Conservation (phyloP, 2,113 vertebrate species). For the Psophia crepitans region DNA sequence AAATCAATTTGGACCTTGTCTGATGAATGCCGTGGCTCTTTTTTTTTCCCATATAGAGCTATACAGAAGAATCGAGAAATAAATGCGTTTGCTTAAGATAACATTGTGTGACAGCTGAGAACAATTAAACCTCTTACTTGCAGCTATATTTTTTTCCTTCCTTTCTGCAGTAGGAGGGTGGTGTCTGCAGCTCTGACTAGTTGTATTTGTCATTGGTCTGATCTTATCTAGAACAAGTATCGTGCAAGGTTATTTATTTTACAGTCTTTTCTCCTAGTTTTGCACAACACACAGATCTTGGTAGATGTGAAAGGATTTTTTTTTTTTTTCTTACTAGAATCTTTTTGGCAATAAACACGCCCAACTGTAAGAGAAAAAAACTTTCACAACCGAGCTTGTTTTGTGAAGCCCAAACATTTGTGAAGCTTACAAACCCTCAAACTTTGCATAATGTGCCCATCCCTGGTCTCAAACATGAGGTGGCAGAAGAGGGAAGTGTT, state of each 20-base stretch:
- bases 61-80: background rate
- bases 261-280: slow-evolving; percentile 17
- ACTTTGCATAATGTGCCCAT: slow-evolving; percentile 64
- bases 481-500: slow-evolving; percentile 75
- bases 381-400: slow-evolving; percentile 56
- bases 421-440: slow-evolving; percentile 62
- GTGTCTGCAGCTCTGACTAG: background rate
- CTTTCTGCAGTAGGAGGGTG: background rate
- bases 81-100: slow-evolving; percentile 4
- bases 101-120: slow-evolving; percentile 28
- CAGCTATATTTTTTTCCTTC: background rate
- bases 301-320: background rate
- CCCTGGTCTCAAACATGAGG: slow-evolving; percentile 59
- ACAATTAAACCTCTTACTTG: slow-evolving; percentile 42
- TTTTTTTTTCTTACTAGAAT: background rate
- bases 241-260: slow-evolving; percentile 27
- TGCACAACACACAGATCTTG: background rate
- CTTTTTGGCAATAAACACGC: slow-evolving; percentile 55
- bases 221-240: slow-evolving; percentile 16
- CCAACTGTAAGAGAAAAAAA: slow-evolving; percentile 52
- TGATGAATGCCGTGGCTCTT: background rate
- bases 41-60: background rate
- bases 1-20: slow-evolving; percentile 22
- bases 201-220: slow-evolving; percentile 15
- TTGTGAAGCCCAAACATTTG: slow-evolving; percentile 66